Percentiles rank a stretch among this genome's conserved stretches.
Conservation (phyloP, 2,888 invertebrate genomes). For the Xestia ashworthii region DNA sequence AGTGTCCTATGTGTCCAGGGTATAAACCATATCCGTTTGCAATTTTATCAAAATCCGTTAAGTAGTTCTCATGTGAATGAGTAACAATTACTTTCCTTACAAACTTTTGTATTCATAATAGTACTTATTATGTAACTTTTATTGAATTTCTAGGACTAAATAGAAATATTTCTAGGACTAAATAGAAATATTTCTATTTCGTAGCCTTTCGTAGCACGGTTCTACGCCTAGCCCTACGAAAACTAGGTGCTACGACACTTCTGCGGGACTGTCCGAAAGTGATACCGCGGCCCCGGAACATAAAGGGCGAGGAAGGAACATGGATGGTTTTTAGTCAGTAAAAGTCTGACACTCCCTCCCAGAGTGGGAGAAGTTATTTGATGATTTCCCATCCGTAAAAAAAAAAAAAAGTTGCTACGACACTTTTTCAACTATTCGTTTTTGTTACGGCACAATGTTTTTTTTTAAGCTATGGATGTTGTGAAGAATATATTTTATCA, state of each 20-base stretch:
- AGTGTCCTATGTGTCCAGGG: background rate
- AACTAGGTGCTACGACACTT: slow-evolving; percentile 17
- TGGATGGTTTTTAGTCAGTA: too few species aligned
- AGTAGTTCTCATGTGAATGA: background rate
- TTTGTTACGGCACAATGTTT: background rate
- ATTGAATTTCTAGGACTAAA: too few species aligned
- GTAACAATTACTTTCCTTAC: background rate
- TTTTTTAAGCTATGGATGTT: background rate
- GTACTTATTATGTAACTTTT: too few species aligned
- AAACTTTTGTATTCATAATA: background rate
- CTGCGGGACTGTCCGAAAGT: too few species aligned
- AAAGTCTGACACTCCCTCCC: too few species aligned
- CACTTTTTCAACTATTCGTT: background rate
- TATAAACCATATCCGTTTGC: background rate
- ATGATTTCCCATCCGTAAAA: too few species aligned
- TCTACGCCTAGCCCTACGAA: slow-evolving; percentile 43
- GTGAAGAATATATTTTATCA: background rate
- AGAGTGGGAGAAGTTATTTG: too few species aligned
- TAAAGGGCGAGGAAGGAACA: too few species aligned
- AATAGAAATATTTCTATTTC: background rate
- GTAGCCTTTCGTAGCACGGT: slow-evolving; percentile 43
- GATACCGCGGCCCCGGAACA: too few species aligned
- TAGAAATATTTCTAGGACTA: background rate
- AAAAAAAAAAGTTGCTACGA: slow-evolving; percentile 11
- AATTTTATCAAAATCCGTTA: background rate